Evolutionary conservation across 2,797 vertebrate genomes (phyloP), one percentile per base, ranked within the genome.

Genomic region (Orientallactaga sibirica): DNA sequence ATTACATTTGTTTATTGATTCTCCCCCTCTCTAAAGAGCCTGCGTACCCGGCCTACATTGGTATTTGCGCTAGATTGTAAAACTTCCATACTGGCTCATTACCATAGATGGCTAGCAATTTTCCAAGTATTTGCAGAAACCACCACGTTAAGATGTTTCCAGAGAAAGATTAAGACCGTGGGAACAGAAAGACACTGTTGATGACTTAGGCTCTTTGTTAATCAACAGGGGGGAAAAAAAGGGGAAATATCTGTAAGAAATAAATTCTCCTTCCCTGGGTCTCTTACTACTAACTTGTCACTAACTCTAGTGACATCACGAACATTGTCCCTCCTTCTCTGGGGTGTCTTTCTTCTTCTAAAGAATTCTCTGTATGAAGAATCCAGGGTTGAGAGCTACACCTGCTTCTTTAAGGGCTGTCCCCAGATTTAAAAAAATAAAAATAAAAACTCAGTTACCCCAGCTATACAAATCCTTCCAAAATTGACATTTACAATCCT

Each of bases 1-100:
- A 37, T 82, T 88, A 24, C 71, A 41, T 96, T 91, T 95, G 76
- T 70, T 86, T 80, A 82, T 64, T 86, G 74, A 24, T 48, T 86
- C 84, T 85, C 61, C n/a, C 43, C 76, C 66, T 66, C 29, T 82
- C 37, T 77, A 73, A 68, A 88, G 48, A 93, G 52, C 33, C 68
- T 86, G 85, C 79, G 20, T 88, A 68, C 52, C 87, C 66, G 29
- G 33, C 74, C 66, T 48, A 85, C 43, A 41, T n/a, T 70, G n/a
- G 7, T 64, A 27, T 64, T 94, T 52, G 15, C 77, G n/a, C 22
- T 90, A 67, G 19, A 85, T 9, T 89, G 27, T 78, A 91, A 83
- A 76, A 67, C 24, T 24, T 76, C 86, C 78, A 41, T 55, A 76
- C 82, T 81, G n/a, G 77, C 29, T 76, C 62, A n/a, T 18, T 73